Conservation (phyloP, 2,113 vertebrate genomes). For the Bos indicus region DNA sequence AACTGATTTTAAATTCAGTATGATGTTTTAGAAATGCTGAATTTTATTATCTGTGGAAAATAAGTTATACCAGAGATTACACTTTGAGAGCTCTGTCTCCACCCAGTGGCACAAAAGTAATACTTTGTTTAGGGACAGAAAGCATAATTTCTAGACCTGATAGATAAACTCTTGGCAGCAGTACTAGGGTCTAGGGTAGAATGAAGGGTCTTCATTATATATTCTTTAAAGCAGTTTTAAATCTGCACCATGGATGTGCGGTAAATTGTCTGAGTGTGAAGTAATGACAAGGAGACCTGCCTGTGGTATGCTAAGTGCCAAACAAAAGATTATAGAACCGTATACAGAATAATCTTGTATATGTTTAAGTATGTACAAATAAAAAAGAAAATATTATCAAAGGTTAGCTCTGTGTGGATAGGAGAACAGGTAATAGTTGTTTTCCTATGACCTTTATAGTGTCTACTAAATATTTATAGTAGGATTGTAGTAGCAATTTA, state of each 20-base stretch:
- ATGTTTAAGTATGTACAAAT: neutral
- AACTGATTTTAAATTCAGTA: neutral
- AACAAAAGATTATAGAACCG: neutral
- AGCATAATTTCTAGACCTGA: neutral
- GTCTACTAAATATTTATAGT: neutral
- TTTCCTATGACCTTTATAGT: neutral
- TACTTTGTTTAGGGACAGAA: neutral
- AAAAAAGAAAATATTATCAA: neutral
- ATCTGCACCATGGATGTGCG: neutral
- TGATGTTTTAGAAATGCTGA: slow-evolving; percentile 2
- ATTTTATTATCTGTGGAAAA: neutral
- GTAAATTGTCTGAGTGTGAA: neutral
- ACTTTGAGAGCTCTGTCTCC: slow-evolving; percentile 39
- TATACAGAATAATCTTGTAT: neutral
- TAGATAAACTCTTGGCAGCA: neutral
- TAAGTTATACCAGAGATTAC: neutral
- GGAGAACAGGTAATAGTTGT: neutral
- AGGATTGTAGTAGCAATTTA: neutral
- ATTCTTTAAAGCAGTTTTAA: neutral
- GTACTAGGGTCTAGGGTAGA: neutral
- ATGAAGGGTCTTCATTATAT: neutral
- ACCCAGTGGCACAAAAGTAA: slow-evolving; percentile 37
- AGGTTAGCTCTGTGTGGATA: neutral
- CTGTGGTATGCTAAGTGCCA: neutral
- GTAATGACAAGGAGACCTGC: neutral